These are phyloP conservation scores for Spinibarbus caldwelli DNA, from an alignment of 2,797 vertebrate genomes.

Conservation along the genomic window DNA sequence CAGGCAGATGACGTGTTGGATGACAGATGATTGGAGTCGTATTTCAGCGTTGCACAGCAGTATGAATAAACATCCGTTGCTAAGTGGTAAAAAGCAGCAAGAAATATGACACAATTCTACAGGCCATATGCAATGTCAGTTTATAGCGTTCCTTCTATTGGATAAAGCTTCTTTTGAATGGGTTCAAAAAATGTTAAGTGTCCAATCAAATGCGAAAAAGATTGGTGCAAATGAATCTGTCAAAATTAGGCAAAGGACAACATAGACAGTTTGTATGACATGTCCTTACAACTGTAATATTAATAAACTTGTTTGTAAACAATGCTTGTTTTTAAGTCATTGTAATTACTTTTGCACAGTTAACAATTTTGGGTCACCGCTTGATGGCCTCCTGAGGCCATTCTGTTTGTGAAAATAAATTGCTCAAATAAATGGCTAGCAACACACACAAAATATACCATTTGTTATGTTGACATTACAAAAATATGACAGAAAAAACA, in stretches of 20 bases:
- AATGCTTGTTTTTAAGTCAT: background rate
- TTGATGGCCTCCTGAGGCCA: background rate
- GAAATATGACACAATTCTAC: slow-evolving; percentile 1
- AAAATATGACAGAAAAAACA: too few species aligned
- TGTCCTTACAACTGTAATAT: background rate
- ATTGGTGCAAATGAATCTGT: background rate
- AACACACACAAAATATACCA: background rate
- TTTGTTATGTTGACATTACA: background rate
- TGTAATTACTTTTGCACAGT: background rate
- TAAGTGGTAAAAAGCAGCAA: slow-evolving; percentile 34
- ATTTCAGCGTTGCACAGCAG: slow-evolving; percentile 39
- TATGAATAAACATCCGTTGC: slow-evolving; percentile 54
- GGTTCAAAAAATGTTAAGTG: background rate
- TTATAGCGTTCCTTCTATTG: background rate
- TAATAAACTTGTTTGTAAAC: background rate
- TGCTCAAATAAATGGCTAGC: background rate
- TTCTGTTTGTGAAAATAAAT: background rate
- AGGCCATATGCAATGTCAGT: background rate
- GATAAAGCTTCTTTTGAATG: background rate
- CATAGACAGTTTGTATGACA: background rate
- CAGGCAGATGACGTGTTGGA: slow-evolving; percentile 24
- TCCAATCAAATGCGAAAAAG: background rate
- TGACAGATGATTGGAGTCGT: slow-evolving; percentile 28
- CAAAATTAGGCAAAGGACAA: background rate
- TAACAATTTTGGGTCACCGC: background rate